Percentiles rank a stretch among this genome's conserved stretches.
phyloP scores from a whole-genome alignment of 2,113 vertebrate species.

The Chrysemys picta region DNA sequence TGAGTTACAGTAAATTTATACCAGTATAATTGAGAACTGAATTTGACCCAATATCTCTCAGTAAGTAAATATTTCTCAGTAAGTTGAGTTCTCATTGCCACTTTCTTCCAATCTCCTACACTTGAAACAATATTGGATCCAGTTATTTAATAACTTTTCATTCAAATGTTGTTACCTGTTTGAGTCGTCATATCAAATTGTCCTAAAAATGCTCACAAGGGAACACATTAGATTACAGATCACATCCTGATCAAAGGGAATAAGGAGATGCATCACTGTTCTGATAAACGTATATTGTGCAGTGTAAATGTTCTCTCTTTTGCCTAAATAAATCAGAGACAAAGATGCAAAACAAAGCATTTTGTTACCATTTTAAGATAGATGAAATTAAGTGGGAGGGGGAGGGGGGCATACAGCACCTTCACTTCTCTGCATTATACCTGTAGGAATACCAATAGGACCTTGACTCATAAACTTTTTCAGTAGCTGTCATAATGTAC shows the following conservation, averaged over 20 bases:
- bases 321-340: background rate
- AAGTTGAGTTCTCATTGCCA: accelerated
- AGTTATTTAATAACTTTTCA: background rate
- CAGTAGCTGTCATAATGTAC: background rate
- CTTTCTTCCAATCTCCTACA: background rate
- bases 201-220: background rate
- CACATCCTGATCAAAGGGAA: background rate
- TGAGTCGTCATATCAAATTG: background rate
- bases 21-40: background rate
- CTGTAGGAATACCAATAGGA: background rate
- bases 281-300: background rate
- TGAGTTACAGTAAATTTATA: background rate
- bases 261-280: background rate
- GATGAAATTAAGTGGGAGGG: background rate
- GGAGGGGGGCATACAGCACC: background rate
- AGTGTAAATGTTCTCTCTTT: background rate
- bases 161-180: background rate
- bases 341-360: background rate
- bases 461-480: background rate
- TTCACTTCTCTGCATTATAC: background rate
- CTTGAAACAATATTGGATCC: background rate
- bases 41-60: background rate
- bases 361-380: background rate
- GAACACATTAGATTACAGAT: background rate
- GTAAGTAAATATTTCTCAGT: accelerated